Percentiles rank a stretch among this genome's conserved stretches.
phyloP scores from a whole-genome alignment of 2,797 vertebrate species.

The Darevskia nairensis region DNA sequence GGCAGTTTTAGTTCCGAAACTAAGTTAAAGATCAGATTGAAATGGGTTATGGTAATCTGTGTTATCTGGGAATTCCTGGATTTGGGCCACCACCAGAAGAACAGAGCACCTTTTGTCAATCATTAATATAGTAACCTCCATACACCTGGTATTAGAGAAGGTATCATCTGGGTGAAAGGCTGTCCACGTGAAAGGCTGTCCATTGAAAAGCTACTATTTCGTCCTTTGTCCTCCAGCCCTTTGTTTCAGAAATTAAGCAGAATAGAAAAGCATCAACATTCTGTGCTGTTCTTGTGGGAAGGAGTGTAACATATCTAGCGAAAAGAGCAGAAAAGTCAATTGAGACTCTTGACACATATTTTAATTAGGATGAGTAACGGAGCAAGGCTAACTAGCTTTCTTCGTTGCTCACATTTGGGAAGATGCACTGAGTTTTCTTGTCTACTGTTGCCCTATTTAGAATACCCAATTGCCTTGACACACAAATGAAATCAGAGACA shows the following conservation, averaged over 20 bases:
- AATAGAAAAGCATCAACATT: conserved; percentile 62
- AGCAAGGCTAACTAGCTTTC: conserved; percentile 32
- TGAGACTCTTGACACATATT: conserved; percentile 59
- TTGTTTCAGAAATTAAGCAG: conserved; percentile 2
- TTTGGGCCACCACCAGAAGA: neutral
- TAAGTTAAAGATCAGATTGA: neutral
- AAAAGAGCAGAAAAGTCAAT: conserved; percentile 55
- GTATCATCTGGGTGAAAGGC: too few relatives aligned
- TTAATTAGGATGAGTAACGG: conserved; percentile 66
- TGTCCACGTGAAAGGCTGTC: neutral
- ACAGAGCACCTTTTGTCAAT: neutral
- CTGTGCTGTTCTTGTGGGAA: conserved; percentile 56
- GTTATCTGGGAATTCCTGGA: neutral
- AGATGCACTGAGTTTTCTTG: conserved; percentile 28
- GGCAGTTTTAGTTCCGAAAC: neutral
- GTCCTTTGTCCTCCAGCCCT: neutral
- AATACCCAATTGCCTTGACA: neutral
- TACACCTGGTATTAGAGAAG: neutral
- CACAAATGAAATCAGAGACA: neutral
- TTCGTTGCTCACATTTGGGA: conserved; percentile 31
- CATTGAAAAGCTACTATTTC: neutral
- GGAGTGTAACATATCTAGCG: conserved; percentile 50
- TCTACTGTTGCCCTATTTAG: neutral
- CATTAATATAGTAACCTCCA: neutral
- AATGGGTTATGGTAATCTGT: neutral